Conservation (phyloP, 1,140 invertebrate genomes). For the Piezodorus guildinii region DNA sequence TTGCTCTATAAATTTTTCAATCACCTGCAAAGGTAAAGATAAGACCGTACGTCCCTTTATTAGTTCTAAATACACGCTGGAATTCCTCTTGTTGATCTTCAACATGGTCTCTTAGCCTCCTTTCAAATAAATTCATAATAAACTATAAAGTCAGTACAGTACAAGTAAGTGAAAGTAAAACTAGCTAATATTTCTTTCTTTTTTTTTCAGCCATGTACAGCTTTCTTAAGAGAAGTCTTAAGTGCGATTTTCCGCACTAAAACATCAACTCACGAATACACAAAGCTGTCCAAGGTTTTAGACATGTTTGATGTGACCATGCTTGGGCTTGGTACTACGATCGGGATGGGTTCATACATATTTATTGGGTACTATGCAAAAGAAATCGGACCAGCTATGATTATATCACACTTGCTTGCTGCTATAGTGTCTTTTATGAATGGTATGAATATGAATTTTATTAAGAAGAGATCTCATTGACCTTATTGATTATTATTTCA, state of each 20-base stretch:
- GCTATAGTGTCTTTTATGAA: background rate
- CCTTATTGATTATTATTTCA: background rate
- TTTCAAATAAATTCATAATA: too few species aligned
- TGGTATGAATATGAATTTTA: background rate
- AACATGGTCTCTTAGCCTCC: too few species aligned
- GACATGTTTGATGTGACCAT: background rate
- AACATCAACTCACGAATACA: background rate
- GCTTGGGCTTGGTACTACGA: background rate
- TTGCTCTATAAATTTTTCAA: too few species aligned
- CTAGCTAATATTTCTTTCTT: too few species aligned
- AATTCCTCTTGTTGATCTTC: too few species aligned
- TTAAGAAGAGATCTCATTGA: background rate
- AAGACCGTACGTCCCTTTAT: too few species aligned
- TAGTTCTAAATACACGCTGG: too few species aligned
- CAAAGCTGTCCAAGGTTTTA: background rate
- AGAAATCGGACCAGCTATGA: background rate
- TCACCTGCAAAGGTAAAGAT: too few species aligned
- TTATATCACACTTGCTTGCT: background rate
- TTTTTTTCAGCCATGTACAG: too few species aligned
- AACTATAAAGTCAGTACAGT: too few species aligned
- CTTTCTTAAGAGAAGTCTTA: too few species aligned
- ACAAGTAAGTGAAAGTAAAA: too few species aligned
- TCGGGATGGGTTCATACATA: background rate
- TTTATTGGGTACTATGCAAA: background rate
- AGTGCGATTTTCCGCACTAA: background rate